Base-by-base conservation (phyloP, 92 coral and sea anemone species). In the Muricea muricata region DNA sequence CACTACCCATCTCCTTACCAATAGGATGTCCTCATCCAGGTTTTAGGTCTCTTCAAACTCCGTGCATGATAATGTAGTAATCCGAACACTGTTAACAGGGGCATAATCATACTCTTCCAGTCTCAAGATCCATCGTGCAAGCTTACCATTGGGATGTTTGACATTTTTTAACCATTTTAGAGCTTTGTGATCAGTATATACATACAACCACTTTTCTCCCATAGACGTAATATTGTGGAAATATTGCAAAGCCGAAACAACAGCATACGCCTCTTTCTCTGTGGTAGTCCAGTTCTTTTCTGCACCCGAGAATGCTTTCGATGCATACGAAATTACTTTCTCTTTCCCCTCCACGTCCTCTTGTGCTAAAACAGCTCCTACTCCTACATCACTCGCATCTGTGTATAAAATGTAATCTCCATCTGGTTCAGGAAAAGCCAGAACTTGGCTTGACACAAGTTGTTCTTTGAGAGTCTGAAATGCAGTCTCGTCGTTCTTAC, bases 371-470 rank as follows among this genome's bases (percentile, higher is more conserved):
- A 80, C 85, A 30, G 85, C 76, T 20, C 85, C 56, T 1, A 80
- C 65, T 20, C 76, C 39, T 30, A 18, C 71, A 35, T 30, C 29
- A 45, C 93, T 91, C 18, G 91, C 91, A 63, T 91, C 94, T 1
- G 92, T 88, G 30, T 85, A 82, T 0, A 88, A 65, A 1, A 88
- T 55, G 34, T 74, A 88, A 34, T 73, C 63, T 0, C 78, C 77
- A 47, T 75, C 31, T 56, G 71, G 85, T 56, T 80, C 71, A 29
- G 88, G 90, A 39, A 88, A 85, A 2, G 78, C 82, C 30, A 81
- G 69, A 1, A 91, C 78, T 15, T 66, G 86, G 30, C 90, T 80
- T 7, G 47, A 20, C 26, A 68, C 78, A 20, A 85, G 76, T 34
- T 80, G 42, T 7, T 66, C 57, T 21, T 89, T 82, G 3, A 91